Percentiles rank a stretch among this genome's conserved stretches.
phyloP scores from a whole-genome alignment of 2,113 vertebrate species.

The Saccopteryx leptura region DNA sequence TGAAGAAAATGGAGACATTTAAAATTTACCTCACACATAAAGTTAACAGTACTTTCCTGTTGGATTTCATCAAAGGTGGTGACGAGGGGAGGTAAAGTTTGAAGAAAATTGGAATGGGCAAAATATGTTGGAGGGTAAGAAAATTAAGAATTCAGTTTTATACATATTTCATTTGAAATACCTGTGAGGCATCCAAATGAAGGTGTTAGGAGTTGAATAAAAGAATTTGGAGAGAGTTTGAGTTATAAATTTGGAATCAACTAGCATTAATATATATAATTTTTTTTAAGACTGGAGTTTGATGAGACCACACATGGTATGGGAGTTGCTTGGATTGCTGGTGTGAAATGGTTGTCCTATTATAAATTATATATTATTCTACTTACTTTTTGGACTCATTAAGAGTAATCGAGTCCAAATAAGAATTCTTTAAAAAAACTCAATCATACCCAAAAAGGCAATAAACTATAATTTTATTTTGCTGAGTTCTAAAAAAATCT shows the following conservation, averaged over 20 bases:
- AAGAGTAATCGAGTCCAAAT: not conserved
- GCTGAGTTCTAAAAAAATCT: not conserved
- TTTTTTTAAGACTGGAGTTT: not conserved
- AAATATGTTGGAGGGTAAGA: not conserved
- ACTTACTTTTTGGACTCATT: not conserved
- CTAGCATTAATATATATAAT: not conserved
- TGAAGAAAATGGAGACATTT: not conserved
- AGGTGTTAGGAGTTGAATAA: not conserved
- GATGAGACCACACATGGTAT: not conserved
- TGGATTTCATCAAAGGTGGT: not conserved
- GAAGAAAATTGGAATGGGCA: not conserved
- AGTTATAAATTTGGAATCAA: not conserved
- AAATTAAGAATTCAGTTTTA: conserved; percentile 20
- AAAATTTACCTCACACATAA: not conserved
- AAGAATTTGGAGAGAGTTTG: not conserved
- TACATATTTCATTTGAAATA: not conserved
- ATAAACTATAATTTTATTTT: not conserved
- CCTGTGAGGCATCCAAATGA: not conserved
- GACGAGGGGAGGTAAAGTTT: not conserved
- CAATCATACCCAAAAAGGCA: not conserved
- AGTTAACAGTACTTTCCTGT: not conserved
- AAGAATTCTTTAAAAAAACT: not conserved
- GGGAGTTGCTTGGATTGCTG: not conserved
- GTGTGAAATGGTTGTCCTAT: not conserved
- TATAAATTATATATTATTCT: not conserved